Evolutionary conservation across 2,797 vertebrate species (phyloP).

Genomic region (Pipistrellus kuhlii): DNA sequence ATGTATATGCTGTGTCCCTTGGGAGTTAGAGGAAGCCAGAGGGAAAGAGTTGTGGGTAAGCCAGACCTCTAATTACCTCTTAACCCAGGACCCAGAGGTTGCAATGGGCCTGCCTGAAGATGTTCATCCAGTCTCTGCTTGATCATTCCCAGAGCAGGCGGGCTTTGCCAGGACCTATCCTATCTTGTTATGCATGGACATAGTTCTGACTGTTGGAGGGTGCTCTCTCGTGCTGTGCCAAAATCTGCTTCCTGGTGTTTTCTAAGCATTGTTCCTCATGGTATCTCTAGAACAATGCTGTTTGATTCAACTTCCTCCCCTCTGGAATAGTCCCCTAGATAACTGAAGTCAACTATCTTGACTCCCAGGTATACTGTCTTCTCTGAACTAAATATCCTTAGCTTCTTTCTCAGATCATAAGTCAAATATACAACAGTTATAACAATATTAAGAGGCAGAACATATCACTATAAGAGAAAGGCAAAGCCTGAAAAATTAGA

Average conservation of each 20-base stretch:
- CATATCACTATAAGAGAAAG: background rate
- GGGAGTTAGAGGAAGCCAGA: background rate
- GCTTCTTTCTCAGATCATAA: conserved; percentile 46
- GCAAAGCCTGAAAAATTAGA: conserved; percentile 25
- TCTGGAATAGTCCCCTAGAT: conserved; percentile 13
- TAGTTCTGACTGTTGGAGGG: background rate
- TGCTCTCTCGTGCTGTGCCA: conserved; percentile 19
- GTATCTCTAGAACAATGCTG: conserved; percentile 43
- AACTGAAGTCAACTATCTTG: background rate
- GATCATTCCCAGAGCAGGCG: background rate
- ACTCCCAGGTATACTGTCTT: background rate
- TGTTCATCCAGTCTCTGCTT: background rate
- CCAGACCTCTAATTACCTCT: conserved; percentile 12
- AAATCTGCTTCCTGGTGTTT: conserved; percentile 54
- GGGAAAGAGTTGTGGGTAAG: background rate
- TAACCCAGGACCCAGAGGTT: conserved; percentile 41
- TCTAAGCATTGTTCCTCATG: conserved; percentile 26
- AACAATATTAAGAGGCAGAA: conserved; percentile 26
- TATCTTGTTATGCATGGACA: background rate
- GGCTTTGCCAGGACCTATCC: conserved; percentile 47
- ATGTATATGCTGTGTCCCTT: background rate
- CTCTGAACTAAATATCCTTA: conserved; percentile 31
- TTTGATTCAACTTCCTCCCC: conserved; percentile 65
- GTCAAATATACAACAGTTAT: conserved; percentile 18
- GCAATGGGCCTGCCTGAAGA: background rate